A percentile compares a stretch with the other conserved stretches of the same genome.
phyloP scores from a whole-genome alignment of 2,888 invertebrate genomes.

The Polydrusus tereticollis region DNA sequence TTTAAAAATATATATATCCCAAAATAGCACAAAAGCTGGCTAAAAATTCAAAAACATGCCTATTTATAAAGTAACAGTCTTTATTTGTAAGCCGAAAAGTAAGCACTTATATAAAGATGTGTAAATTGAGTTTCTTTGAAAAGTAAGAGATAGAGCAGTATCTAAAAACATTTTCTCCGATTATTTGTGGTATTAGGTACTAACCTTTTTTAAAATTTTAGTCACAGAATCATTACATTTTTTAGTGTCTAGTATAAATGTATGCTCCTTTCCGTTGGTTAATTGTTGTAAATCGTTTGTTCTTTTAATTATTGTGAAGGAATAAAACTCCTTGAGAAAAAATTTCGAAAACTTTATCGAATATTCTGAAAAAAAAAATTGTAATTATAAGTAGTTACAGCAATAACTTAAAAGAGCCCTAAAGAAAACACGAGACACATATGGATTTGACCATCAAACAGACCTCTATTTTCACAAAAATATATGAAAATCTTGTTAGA shows the following conservation, averaged over 20 bases:
- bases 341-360: neutral
- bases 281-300: neutral
- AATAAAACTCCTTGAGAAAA: neutral
- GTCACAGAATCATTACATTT: neutral
- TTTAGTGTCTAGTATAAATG: neutral
- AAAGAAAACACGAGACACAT: too few relatives aligned
- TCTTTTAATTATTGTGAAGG: neutral
- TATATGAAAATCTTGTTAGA: neutral
- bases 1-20: too few relatives aligned
- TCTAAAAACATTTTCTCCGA: neutral
- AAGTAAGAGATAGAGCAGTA: too few relatives aligned
- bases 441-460: too few relatives aligned
- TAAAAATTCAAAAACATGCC: too few relatives aligned
- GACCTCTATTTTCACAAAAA: neutral
- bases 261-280: too few relatives aligned
- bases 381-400: too few relatives aligned
- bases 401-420: neutral
- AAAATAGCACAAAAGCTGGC: too few relatives aligned
- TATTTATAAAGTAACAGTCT: too few relatives aligned
- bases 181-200: neutral
- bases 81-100: too few relatives aligned
- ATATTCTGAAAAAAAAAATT: neutral
- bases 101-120: too few relatives aligned
- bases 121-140: too few relatives aligned
- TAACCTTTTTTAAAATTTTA: neutral